phyloP scores from a whole-genome alignment of 37 sponge, comb jelly and placozoan genomes.

The Dysidea cf. avara region DNA sequence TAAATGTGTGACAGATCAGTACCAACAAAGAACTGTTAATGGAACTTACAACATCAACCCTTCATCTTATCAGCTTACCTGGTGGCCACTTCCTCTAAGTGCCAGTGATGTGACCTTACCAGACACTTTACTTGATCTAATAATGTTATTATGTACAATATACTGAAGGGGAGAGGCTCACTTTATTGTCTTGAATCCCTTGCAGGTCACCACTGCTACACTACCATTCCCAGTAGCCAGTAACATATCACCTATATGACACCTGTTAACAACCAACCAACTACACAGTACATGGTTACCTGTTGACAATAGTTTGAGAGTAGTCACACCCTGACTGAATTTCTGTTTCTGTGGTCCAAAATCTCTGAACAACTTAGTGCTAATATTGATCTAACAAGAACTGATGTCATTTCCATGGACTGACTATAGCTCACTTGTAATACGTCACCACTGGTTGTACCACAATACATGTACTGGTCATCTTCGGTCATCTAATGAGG shows the following conservation, averaged over 20 bases:
- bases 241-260: slow-evolving; percentile 53
- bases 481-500: slow-evolving; percentile 50
- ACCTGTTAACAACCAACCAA: background rate
- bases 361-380: slow-evolving; percentile 70
- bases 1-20: slow-evolving; percentile 57
- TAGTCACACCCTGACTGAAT: slow-evolving; percentile 70
- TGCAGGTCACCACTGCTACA: slow-evolving; percentile 59
- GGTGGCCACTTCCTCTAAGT: slow-evolving; percentile 75
- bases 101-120: slow-evolving; percentile 83
- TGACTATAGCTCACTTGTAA: slow-evolving; percentile 45
- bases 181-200: slow-evolving; percentile 46
- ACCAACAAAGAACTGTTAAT: slow-evolving; percentile 75
- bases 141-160: background rate
- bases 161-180: slow-evolving; percentile 25
- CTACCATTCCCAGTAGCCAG: slow-evolving; percentile 90
- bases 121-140: slow-evolving; percentile 22
- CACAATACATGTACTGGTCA: slow-evolving; percentile 87
- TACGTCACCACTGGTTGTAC: slow-evolving; percentile 95
- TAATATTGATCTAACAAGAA: slow-evolving; percentile 69
- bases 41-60: background rate
- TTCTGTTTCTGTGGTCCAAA: slow-evolving; percentile 94
- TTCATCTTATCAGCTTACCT: slow-evolving; percentile 22
- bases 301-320: slow-evolving; percentile 52
- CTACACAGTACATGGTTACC: slow-evolving; percentile 12
- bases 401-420: background rate